Base-by-base conservation (phyloP, 2,113 vertebrate species). In the Motacilla alba region DNA sequence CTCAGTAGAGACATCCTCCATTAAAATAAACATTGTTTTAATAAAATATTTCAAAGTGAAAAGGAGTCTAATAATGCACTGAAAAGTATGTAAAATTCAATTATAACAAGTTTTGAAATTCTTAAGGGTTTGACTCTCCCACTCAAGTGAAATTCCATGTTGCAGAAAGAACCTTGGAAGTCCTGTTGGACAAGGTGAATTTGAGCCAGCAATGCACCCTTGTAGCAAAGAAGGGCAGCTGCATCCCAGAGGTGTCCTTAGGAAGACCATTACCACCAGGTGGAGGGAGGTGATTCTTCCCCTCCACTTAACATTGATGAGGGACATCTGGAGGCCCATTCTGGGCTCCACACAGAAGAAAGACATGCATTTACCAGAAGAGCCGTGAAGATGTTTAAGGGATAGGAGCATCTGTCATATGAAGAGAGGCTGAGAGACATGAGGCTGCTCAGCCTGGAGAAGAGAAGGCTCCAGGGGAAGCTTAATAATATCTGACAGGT, bases 141-240 rank as follows among this genome's bases (percentile, higher is more conserved):
- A 55, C 35, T 84, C 10, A 46, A 43, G 6, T 10, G 15, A 81
- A 77, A 56, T 44, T 83, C 30, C 13, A 8, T 44, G 24, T 44
- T 44, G 15, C 8, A 69, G 12, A 35, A 73, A 70, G 35, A 46
- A 18, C 2, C 3, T 43, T 55, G 30, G 18, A 59, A 46, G 8
- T 60, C 33, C 18, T 4, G 0, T 11, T 44, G 37, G 35, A 49
- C 3, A n/a, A 70, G 28, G 11, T n/a, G 13, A 55, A 68, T 31
- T 22, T 8, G 17, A 53, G 11, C 11, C 33, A 72, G 33, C 22
- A n/a, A 15, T 21, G 12, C 26, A 21, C 8, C 6, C 19, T 62
- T 44, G 14, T 5, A 15, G 11, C 7, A 70, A 41, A 78, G 41
- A 4, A 2, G 0, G 9, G 2, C 44, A 79, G 15, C 10, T 14